phyloP scores from a whole-genome alignment of 1,140 invertebrate genomes.

The Acromyrmex heyeri region DNA sequence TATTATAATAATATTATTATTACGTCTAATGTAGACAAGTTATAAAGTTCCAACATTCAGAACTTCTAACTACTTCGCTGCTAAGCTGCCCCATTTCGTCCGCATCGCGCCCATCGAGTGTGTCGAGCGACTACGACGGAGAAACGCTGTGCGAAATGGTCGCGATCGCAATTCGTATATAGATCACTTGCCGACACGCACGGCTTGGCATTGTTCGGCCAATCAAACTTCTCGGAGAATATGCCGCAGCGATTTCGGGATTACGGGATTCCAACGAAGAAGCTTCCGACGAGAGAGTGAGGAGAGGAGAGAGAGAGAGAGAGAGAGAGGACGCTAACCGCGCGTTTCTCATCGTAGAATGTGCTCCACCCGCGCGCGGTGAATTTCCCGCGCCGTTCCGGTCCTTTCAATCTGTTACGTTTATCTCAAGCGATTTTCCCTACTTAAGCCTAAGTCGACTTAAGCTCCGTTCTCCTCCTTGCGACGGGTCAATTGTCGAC shows the following conservation, averaged over 20 bases:
- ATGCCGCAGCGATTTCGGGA: slow-evolving; percentile 55
- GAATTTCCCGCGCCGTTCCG: slow-evolving; percentile 33
- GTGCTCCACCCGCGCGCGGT: neutral
- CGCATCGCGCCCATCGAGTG: neutral
- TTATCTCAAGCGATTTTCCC: slow-evolving; percentile 61
- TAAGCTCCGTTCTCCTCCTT: slow-evolving; percentile 47
- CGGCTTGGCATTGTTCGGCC: slow-evolving; percentile 51
- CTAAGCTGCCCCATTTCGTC: slow-evolving; percentile 21
- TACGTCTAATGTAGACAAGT: slow-evolving; percentile 20
- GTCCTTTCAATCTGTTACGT: slow-evolving; percentile 66
- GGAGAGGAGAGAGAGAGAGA: neutral
- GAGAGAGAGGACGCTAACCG: too few relatives aligned
- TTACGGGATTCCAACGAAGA: slow-evolving; percentile 40
- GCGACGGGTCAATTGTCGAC: slow-evolving; percentile 64
- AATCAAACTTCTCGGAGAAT: slow-evolving; percentile 59
- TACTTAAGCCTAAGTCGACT: slow-evolving; percentile 66
- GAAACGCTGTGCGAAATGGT: slow-evolving; percentile 26
- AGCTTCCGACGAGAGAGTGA: neutral
- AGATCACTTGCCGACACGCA: slow-evolving; percentile 59
- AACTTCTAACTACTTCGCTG: slow-evolving; percentile 31
- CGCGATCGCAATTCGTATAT: slow-evolving; percentile 46
- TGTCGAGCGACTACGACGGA: neutral
- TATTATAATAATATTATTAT: slow-evolving; percentile 39
- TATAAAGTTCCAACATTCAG: slow-evolving; percentile 29
- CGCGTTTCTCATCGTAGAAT: neutral